phyloP scores from a whole-genome alignment of 2,888 invertebrate species.

The Nyleta sp. region DNA sequence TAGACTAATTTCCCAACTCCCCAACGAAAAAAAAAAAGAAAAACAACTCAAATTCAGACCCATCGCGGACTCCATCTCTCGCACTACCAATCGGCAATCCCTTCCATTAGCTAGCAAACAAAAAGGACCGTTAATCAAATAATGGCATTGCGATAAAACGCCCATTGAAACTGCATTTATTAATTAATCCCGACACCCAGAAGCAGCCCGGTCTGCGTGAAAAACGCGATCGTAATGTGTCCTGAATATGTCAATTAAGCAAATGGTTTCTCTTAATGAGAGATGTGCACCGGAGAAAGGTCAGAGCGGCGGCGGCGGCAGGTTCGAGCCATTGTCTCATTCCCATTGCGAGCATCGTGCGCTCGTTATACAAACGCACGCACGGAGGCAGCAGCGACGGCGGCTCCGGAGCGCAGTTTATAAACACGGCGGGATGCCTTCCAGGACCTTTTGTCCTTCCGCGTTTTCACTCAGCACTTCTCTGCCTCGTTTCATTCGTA shows the following conservation, averaged over 20 bases:
- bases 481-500: conserved; percentile 70
- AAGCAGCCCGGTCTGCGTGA: conserved; percentile 9
- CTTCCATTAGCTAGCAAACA: not conserved
- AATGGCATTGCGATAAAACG: conserved; percentile 20
- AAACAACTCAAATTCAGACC: too few relatives aligned
- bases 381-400: conserved; percentile 44
- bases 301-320: conserved; percentile 46
- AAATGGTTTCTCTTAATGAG: conserved; percentile 62
- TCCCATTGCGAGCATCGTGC: conserved; percentile 48
- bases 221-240: conserved; percentile 29
- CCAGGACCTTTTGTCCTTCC: conserved; percentile 74
- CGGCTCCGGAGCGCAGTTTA: conserved; percentile 54
- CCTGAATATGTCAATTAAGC: conserved; percentile 58
- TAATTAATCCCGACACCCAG: conserved; percentile 30
- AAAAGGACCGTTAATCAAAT: conserved; percentile 27
- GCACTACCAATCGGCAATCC: not conserved
- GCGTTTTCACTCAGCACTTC: conserved; percentile 73
- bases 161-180: conserved; percentile 15
- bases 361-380: conserved; percentile 62
- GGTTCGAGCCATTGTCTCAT: conserved; percentile 62
- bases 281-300: conserved; percentile 55
- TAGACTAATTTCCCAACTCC: too few relatives aligned
- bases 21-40: too few relatives aligned
- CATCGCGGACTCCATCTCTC: too few relatives aligned
- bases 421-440: conserved; percentile 70